Base-by-base conservation (phyloP, 2,797 vertebrate species). In the Artibeus lituratus region DNA sequence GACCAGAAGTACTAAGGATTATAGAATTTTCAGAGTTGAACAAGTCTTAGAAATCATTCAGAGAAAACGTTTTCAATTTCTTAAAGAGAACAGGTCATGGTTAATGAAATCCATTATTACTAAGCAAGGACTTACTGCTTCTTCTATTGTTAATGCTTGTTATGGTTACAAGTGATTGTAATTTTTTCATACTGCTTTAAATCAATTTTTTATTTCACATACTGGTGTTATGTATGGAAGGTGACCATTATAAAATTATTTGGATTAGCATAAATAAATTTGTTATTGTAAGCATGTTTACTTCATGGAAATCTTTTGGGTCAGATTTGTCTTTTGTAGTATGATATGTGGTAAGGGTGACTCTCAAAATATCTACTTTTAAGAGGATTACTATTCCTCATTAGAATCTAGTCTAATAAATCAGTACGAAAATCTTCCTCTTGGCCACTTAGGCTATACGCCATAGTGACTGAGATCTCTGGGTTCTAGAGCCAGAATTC, bases 181-280 rank as follows among this genome's bases (percentile, higher is more conserved):
- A 82, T 87, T 94, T 94, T 95, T 12, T 95, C 21, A 26, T 77
- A 70, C 32, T 83, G 18, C 29, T 84, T 86, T 72, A 96, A 65
- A 77, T 90, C 69, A 74, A 15, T 94, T 89, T 81, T 78, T 35
- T 14, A 86, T 78, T 92, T 91, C 39, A 67, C 72, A 15, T 90
- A n/a, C 14, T 67, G 14, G 6, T 84, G 14, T 85, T 72, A 82
- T 55, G 84, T 62, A 49, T 81, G 83, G 26, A 51, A 89, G 11
- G 57, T 42, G 37, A 76, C 51, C 62, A 9, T 83, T 94, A 32
- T 72, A 86, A 95, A 57, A 47, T 94, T 53, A 55, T 77, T 81
- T 92, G 26, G 32, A 62, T 95, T 94, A 69, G 42, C 29, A 51
- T 69, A 72, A 92, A 35, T 91, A 57, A 82, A n/a, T 80, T 65